Evolutionary conservation across 2,888 invertebrate species (phyloP).

Genomic region (Gymnoscelis rufifasciata): DNA sequence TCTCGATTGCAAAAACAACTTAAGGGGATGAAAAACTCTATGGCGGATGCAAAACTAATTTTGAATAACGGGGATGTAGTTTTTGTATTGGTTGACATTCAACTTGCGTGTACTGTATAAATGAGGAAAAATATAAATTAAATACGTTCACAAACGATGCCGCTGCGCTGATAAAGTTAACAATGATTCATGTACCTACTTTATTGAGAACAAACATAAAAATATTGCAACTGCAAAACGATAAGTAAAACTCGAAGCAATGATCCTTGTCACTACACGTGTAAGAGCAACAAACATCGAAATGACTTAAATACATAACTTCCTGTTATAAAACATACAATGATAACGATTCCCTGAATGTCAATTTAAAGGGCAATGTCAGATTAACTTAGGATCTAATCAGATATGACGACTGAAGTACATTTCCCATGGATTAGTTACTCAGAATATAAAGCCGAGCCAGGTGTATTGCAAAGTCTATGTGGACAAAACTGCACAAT

Average conservation of each 20-base stretch:
- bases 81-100: slow-evolving; percentile 32
- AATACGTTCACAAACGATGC: neutral
- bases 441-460: neutral
- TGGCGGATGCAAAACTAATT: slow-evolving; percentile 55
- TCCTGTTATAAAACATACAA: slow-evolving; percentile 49
- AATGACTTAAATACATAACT: slow-evolving; percentile 32
- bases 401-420: slow-evolving; percentile 44
- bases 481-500: neutral
- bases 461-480: neutral
- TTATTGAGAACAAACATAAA: slow-evolving; percentile 1
- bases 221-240: slow-evolving; percentile 3
- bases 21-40: slow-evolving; percentile 30
- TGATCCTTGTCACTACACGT: neutral
- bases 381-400: slow-evolving; percentile 60
- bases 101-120: neutral
- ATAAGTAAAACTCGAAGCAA: neutral
- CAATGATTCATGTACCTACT: no score
- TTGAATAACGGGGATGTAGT: slow-evolving; percentile 40
- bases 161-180: slow-evolving; percentile 1
- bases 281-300: neutral
- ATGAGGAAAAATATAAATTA: neutral
- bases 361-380: slow-evolving; percentile 62
- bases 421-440: slow-evolving; percentile 36
- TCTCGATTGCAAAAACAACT: slow-evolving; percentile 32
- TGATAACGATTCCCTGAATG: slow-evolving; percentile 54